Evolutionary conservation across 2,797 vertebrate genomes (phyloP).

Genomic region (Channallabes apus): DNA sequence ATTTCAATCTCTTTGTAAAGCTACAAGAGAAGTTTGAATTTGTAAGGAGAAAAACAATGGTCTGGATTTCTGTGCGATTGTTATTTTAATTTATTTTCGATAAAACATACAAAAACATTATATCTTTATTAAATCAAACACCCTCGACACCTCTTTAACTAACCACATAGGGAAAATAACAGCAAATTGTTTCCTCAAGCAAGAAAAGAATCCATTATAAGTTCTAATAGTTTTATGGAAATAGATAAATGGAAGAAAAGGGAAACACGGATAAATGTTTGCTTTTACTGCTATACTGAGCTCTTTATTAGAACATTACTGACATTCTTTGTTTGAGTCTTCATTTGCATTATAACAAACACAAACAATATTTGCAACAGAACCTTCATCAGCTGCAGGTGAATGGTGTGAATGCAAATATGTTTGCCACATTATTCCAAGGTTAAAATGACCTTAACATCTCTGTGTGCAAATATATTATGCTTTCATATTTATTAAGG

Average conservation of each 20-base stretch:
- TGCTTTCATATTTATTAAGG: background rate
- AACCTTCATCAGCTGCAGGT: background rate
- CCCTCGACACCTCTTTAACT: background rate
- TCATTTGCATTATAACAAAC: background rate
- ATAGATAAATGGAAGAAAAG: background rate
- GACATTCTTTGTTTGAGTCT: background rate
- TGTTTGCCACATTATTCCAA: background rate
- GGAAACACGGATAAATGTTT: background rate
- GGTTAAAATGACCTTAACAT: background rate
- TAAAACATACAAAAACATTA: background rate
- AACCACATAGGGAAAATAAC: background rate
- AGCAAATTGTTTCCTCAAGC: background rate
- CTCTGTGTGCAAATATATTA: background rate
- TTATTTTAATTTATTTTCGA: background rate
- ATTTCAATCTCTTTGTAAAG: slow-evolving; percentile 96
- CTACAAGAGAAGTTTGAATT: slow-evolving; percentile 64
- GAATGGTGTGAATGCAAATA: background rate
- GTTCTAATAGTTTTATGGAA: background rate
- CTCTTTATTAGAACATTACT: background rate
- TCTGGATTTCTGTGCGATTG: background rate
- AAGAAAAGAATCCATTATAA: background rate
- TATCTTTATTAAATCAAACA: background rate
- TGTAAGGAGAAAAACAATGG: background rate
- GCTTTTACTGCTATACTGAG: background rate
- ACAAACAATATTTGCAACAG: background rate